These are phyloP conservation scores for Myotis findleyi DNA, from an alignment of 2,797 vertebrate species.

Conservation along the genomic window DNA sequence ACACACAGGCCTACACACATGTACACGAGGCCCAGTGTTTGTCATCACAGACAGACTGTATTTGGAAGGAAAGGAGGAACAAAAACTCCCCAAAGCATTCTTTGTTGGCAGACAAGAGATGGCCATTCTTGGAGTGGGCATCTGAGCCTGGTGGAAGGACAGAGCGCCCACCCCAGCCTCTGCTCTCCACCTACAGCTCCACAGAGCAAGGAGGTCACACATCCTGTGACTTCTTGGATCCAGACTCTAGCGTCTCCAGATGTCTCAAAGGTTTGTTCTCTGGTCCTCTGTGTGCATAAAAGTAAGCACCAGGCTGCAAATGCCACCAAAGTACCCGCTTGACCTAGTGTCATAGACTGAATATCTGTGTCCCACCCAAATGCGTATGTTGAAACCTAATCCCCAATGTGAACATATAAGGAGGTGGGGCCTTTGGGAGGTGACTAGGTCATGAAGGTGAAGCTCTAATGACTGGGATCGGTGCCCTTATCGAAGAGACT, in stretches of 20 bases:
- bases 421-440: neutral
- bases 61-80: constrained; percentile 15
- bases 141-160: neutral
- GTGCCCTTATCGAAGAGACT: neutral
- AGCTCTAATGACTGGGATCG: neutral
- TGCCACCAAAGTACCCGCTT: no score
- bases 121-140: neutral
- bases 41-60: constrained; percentile 58
- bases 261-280: neutral
- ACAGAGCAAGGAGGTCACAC: neutral
- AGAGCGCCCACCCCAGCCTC: neutral
- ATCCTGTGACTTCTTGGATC: neutral
- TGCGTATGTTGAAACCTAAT: neutral
- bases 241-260: neutral
- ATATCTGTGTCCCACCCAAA: neutral
- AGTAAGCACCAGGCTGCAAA: neutral
- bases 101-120: neutral
- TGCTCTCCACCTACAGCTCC: neutral
- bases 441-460: neutral
- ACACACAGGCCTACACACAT: constrained; percentile 48
- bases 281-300: neutral
- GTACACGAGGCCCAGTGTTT: constrained; percentile 27
- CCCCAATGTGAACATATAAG: neutral
- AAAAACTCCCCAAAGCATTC: neutral
- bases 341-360: neutral